phyloP scores from a whole-genome alignment of 1,140 invertebrate species.

The Epicauta chinensis region DNA sequence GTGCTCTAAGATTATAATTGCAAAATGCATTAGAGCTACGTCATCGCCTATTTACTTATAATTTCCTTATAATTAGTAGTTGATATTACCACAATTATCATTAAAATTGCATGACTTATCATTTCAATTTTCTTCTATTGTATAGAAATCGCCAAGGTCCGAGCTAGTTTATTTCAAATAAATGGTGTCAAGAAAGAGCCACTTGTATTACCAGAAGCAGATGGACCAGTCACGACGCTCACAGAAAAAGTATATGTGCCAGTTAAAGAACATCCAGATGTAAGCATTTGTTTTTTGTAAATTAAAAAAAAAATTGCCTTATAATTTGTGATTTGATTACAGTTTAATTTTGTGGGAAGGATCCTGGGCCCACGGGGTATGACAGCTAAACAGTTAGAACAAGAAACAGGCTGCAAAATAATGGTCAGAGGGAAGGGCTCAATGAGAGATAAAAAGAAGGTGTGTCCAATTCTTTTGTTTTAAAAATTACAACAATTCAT shows the following conservation, averaged over 20 bases:
- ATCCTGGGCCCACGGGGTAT: constrained; percentile 98
- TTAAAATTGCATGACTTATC: no score
- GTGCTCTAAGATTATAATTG: no score
- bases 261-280: constrained; percentile 99
- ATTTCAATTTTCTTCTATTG: constrained; percentile 51
- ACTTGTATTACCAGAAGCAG: constrained; percentile 84
- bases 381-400: constrained; percentile 99
- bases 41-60: no score
- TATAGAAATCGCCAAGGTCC: constrained; percentile 98
- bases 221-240: constrained; percentile 83
- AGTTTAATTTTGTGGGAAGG: constrained; percentile 99
- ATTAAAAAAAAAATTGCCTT: no score
- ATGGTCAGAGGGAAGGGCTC: constrained; percentile 99
- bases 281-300: constrained; percentile 56
- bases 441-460: constrained; percentile 99
- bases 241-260: constrained; percentile 99
- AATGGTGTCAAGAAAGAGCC: constrained; percentile 94
- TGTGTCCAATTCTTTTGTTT: constrained; percentile 49
- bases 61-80: no score
- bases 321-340: constrained; percentile 41
- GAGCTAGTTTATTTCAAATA: constrained; percentile 96
- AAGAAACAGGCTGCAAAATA: constrained; percentile 99
- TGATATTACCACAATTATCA: no score
- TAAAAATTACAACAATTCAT: no score
- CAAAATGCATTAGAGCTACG: no score